These are phyloP conservation scores for Agrilus cyanescens DNA, from an alignment of 2,888 invertebrate species.

Conservation along the genomic window DNA sequence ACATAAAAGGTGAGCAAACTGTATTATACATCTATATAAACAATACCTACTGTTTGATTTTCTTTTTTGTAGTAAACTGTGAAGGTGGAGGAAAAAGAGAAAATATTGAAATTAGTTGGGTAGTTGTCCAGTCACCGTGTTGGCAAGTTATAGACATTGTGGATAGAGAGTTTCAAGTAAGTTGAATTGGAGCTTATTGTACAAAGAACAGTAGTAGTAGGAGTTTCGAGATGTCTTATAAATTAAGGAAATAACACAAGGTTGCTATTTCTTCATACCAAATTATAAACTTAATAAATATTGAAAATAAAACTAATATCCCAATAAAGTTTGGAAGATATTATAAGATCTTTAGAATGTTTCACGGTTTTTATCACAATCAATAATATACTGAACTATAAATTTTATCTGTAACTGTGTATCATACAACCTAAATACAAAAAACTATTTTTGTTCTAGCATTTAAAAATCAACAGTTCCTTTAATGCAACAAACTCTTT, in stretches of 20 bases:
- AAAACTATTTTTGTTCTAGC: constrained; percentile 11
- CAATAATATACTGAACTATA: not conserved
- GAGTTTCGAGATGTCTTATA: too few relatives aligned
- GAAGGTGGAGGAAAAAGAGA: constrained; percentile 18
- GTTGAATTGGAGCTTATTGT: constrained; percentile 10
- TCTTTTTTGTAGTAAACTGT: constrained; percentile 26
- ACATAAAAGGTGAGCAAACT: constrained; percentile 50
- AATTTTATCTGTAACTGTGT: not conserved
- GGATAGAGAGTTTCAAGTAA: constrained; percentile 26
- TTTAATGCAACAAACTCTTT: constrained; percentile 13
- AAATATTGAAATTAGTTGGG: constrained; percentile 40
- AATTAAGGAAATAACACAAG: too few relatives aligned
- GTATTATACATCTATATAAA: not conserved
- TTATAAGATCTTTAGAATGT: not conserved
- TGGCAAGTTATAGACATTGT: constrained; percentile 37
- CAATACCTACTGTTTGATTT: not conserved
- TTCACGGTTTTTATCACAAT: not conserved
- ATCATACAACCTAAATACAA: not conserved
- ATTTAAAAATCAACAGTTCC: constrained; percentile 11
- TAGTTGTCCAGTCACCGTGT: constrained; percentile 44
- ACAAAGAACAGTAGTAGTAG: constrained; percentile 1
- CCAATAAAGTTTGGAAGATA: not conserved
- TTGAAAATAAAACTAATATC: not conserved
- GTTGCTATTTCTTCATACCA: too few relatives aligned
- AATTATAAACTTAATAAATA: not conserved